Percentiles rank a stretch among this genome's conserved stretches.
These are phyloP conservation scores for Agriopis marginaria DNA, from an alignment of 2,888 invertebrate genomes.

Conservation along the genomic window DNA sequence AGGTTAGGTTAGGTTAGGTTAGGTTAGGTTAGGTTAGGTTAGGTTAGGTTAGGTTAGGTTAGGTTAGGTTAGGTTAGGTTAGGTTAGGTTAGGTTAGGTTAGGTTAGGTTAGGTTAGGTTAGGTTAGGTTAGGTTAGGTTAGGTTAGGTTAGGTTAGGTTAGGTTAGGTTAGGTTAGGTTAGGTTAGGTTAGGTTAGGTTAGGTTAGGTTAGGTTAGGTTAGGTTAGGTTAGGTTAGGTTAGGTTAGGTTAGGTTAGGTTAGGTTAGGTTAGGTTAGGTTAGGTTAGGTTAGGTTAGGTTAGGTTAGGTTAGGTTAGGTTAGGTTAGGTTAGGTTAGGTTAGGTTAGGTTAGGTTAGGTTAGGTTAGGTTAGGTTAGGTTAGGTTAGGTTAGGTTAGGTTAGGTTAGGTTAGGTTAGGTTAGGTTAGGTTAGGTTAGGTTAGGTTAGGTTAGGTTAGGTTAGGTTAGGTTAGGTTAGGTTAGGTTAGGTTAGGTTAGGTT, in stretches of 20 bases:
- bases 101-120: slow-evolving; percentile 33
- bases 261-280: slow-evolving; percentile 31
- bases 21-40: slow-evolving; percentile 34
- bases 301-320: slow-evolving; percentile 44
- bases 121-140: slow-evolving; percentile 37
- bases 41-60: slow-evolving; percentile 39
- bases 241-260: slow-evolving; percentile 39
- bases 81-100: slow-evolving; percentile 37
- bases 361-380: slow-evolving; percentile 43
- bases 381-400: slow-evolving; percentile 7
- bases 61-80: slow-evolving; percentile 31
- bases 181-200: slow-evolving; percentile 38
- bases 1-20: slow-evolving; percentile 37
- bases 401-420: slow-evolving; percentile 42
- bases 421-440: slow-evolving; percentile 43
- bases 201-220: slow-evolving; percentile 35
- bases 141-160: slow-evolving; percentile 39
- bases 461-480: slow-evolving; percentile 42
- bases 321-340: slow-evolving; percentile 30
- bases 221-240: slow-evolving; percentile 36
- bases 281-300: slow-evolving; percentile 42
- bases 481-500: slow-evolving; percentile 44
- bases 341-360: slow-evolving; percentile 37
- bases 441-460: slow-evolving; percentile 40
- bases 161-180: slow-evolving; percentile 36